A percentile compares a stretch with the other conserved stretches of the same genome.
Conservation (phyloP, 2,888 invertebrate species). For the Embidobia sp. region DNA sequence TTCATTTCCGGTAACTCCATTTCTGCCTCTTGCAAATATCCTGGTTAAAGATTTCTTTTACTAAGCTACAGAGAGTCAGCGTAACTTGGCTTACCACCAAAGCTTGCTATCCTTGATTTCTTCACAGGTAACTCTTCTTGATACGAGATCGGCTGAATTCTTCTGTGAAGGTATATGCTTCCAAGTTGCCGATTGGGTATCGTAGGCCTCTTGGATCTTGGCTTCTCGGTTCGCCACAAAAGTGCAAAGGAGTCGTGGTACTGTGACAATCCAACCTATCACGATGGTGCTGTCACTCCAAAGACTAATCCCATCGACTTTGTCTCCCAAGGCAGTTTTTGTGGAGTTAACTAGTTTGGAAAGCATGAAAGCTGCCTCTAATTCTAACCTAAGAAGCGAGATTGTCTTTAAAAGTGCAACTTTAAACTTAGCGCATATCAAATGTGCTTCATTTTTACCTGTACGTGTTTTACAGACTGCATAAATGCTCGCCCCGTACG, state of each 20-base stretch:
- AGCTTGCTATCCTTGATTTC: not conserved
- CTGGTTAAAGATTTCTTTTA: no score
- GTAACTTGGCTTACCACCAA: not conserved
- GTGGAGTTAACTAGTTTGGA: not conserved
- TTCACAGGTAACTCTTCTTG: not conserved
- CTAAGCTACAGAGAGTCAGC: no score
- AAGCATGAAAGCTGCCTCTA: conserved; percentile 11
- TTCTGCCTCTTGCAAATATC: not conserved
- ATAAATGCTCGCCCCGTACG: conserved; percentile 15
- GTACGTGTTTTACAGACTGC: no score
- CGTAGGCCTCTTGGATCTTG: not conserved
- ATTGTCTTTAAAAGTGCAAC: conserved; percentile 27
- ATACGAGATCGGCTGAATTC: not conserved
- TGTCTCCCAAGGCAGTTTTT: not conserved
- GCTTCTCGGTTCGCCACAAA: not conserved
- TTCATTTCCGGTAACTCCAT: not conserved
- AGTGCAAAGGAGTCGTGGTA: not conserved
- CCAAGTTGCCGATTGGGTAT: not conserved
- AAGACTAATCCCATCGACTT: not conserved
- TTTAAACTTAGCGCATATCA: conserved; percentile 55
- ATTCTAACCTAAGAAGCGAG: conserved; percentile 25
- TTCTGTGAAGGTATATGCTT: not conserved
- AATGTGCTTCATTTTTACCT: no score
- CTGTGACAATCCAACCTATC: not conserved
- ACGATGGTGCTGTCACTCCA: conserved; percentile 15